A percentile compares a stretch with the other conserved stretches of the same genome.
Evolutionary conservation across 1,140 invertebrate species (phyloP).

Genomic region (Capitella teleta): DNA sequence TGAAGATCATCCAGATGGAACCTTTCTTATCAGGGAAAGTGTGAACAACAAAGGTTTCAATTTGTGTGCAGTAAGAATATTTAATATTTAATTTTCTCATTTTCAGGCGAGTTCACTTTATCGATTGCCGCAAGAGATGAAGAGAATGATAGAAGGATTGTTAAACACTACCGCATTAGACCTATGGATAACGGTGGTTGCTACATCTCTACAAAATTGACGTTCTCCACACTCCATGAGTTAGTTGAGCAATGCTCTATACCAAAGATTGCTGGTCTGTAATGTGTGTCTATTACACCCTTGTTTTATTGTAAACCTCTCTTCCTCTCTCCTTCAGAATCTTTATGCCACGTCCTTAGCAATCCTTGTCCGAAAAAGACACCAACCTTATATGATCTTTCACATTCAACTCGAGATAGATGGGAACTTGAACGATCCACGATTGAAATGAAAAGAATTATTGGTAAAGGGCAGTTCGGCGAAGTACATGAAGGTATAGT

Average conservation of each 20-base stretch:
- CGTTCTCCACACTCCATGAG: slow-evolving; percentile 86
- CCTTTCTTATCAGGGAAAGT: too few species aligned
- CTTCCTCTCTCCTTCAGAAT: slow-evolving; percentile 7
- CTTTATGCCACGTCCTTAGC: slow-evolving; percentile 7
- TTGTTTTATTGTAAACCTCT: not conserved
- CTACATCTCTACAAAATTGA: slow-evolving; percentile 92
- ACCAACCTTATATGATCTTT: slow-evolving; percentile 92
- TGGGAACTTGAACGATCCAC: slow-evolving; percentile 96
- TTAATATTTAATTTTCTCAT: too few species aligned
- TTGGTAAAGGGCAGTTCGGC: slow-evolving; percentile 96
- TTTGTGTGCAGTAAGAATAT: too few species aligned
- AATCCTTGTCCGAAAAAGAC: slow-evolving; percentile 45
- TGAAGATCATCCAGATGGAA: too few species aligned
- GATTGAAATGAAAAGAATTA: slow-evolving; percentile 84
- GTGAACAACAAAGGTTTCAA: too few species aligned
- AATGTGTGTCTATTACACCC: too few species aligned
- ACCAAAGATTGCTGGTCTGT: too few species aligned
- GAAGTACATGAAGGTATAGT: slow-evolving; percentile 89
- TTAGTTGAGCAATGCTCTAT: slow-evolving; percentile 96
- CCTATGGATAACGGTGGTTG: slow-evolving; percentile 91
- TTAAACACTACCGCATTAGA: slow-evolving; percentile 94
- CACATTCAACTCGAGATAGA: slow-evolving; percentile 87
- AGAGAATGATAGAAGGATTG: not conserved
- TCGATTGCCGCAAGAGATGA: too few species aligned
- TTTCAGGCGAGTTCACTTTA: too few species aligned